A percentile compares a stretch with the other conserved stretches of the same genome.
Conservation (phyloP, 2,888 invertebrate genomes). For the Erebia aethiops region DNA sequence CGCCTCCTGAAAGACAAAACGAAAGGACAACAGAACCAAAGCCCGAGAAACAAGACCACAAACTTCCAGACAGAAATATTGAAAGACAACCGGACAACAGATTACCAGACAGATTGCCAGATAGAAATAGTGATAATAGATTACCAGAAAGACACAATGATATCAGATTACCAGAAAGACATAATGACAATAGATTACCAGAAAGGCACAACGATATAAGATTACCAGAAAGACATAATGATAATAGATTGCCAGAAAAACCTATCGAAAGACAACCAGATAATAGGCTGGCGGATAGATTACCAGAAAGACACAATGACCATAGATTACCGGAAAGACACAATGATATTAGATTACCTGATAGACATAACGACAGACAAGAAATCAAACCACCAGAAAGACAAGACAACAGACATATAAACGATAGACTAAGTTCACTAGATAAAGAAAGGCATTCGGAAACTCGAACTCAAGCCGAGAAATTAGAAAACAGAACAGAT, state of each 20-base stretch:
- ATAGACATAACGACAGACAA: slow-evolving; percentile 14
- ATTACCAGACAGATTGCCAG: slow-evolving; percentile 20
- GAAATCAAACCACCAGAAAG: slow-evolving; percentile 19
- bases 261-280: slow-evolving; percentile 19
- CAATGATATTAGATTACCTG: slow-evolving; percentile 14
- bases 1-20: slow-evolving; percentile 61
- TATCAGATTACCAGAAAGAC: slow-evolving; percentile 17
- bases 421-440: slow-evolving; percentile 21
- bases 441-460: slow-evolving; percentile 32
- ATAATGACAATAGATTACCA: neutral
- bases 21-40: slow-evolving; percentile 42
- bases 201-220: neutral
- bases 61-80: slow-evolving; percentile 17
- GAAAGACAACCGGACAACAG: neutral
- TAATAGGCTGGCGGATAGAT: slow-evolving; percentile 18
- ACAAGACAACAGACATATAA: slow-evolving; percentile 26
- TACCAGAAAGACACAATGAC: slow-evolving; percentile 18
- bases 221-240: neutral
- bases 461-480: slow-evolving; percentile 33
- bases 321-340: slow-evolving; percentile 13
- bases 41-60: slow-evolving; percentile 33
- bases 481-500: slow-evolving; percentile 37
- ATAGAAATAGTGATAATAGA: slow-evolving; percentile 9
- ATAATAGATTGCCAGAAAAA: slow-evolving; percentile 16
- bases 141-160: slow-evolving; percentile 8